Evolutionary conservation across 2,888 invertebrate species (phyloP), one percentile per base, ranked within the genome.

Genomic region (Epinotia ramella): DNA sequence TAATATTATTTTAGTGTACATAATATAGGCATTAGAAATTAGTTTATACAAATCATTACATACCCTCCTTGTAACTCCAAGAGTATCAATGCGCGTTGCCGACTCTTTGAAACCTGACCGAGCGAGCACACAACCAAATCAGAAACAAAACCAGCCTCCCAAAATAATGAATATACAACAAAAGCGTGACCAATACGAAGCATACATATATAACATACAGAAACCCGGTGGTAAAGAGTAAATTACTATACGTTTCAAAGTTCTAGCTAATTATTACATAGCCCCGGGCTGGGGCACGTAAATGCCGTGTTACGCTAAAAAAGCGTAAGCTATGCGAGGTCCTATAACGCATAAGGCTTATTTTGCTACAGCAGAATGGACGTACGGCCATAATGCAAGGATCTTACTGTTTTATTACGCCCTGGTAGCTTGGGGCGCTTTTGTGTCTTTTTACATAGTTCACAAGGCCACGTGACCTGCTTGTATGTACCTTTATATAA

Each of bases 381-480:
- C 9, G 40, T 13, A 20, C 53, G n/a, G 13, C 28, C 33, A 46
- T 65, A 65, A 70, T 33, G 24, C 33, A 57, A 70, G 65, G 70
- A 66, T 75, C 70, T 66, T 75, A 70, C 75, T 60, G 65, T 70
- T 60, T 70, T 75, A 75, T 74, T 70, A 70, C 20, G 64, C 69
- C 57, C 40, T 56, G 63, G 69, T 70, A 65, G 40, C 75, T 70
- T 3, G 13, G 24, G 59, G 70, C 59, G 46, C 66, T 33, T 70
- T 66, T 49, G 70, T 66, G 57, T 69, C 9, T 70, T 65, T 64
- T 65, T 40, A 70, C 64, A 65, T 59, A 53, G 69, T 28, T 64
- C 60, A 75, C 46, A 70, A 4, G 20, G 46, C 33, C 28, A 57
- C 40, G 53, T 28, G 49, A 57, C 46, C 18, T 12, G 44, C 33